Base-by-base conservation (phyloP, 2,113 vertebrate genomes). In the Aythya baeri region DNA sequence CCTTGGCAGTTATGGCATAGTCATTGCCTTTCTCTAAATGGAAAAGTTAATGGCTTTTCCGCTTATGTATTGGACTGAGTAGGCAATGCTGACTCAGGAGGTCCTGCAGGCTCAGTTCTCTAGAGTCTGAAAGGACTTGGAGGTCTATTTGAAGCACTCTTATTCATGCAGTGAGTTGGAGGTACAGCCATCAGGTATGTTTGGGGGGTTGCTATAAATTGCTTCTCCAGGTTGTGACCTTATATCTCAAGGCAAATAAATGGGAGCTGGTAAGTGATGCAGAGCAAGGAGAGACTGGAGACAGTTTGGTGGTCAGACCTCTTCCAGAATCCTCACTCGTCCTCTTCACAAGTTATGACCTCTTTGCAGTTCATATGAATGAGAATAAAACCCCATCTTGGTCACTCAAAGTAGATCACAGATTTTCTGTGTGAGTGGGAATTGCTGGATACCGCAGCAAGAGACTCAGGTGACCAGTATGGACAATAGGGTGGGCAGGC, bases 181-280 rank as follows among this genome's bases (percentile, higher is more conserved):
- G 15, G 32, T 21, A 44, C 11, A 41, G 31, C 27, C 0, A 0
- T n/a, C 79, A 18, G 0, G 0, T 38, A 10, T 13, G 7, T 52
- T 57, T 83, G 44, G 16, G 14, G 17, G 2, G 9, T 15, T 88
- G 29, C 34, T 62, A 38, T 49, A 57, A 73, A 70, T 29, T 32
- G 9, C 15, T 73, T 21, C 44, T 83, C 44, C 38, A 41, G 50
- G 36, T 55, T 81, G 58, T 38, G 17, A 34, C 32, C 31, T 81
- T 58, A 29, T 13, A 34, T 38, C 31, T 29, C 71, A 52, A 34
- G 54, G 58, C 58, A 67, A n/a, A 25, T 2, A 4, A 65, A 67
- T 22, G 31, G 23, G 32, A 76, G 9, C 17, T 38, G 3, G 5
- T 46, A 52, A 43, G 46, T 22, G 77, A 25, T 36, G 52, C 25